Percentiles rank a stretch among this genome's conserved stretches.
These are phyloP conservation scores for Eupithecia tripunctaria DNA, from an alignment of 2,888 invertebrate genomes.

Conservation along the genomic window DNA sequence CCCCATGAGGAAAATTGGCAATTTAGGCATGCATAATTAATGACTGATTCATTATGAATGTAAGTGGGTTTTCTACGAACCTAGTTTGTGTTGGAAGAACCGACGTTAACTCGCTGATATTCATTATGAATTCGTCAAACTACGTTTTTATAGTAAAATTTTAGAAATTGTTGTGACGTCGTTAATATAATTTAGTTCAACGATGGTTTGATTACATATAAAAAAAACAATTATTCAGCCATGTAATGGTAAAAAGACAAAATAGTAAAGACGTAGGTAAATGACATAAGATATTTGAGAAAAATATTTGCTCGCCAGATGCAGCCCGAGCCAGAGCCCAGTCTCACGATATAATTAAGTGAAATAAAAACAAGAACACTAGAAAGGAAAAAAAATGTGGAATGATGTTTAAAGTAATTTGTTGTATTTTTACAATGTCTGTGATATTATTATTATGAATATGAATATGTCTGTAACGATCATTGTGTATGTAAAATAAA, in stretches of 20 bases:
- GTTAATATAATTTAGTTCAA: too few species aligned
- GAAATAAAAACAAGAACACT: neutral
- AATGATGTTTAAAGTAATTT: neutral
- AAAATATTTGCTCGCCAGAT: neutral
- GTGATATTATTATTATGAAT: slow-evolving; percentile 71
- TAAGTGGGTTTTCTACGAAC: too few species aligned
- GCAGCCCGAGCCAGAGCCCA: too few species aligned
- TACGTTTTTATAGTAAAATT: too few species aligned
- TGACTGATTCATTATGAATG: too few species aligned
- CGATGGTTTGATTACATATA: too few species aligned
- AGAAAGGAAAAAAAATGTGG: neutral
- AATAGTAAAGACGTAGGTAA: neutral
- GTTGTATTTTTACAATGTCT: slow-evolving; percentile 48
- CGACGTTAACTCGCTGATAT: too few species aligned
- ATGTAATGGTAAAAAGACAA: neutral
- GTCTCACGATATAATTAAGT: neutral
- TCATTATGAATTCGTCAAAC: too few species aligned
- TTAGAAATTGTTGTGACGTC: neutral
- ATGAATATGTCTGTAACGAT: slow-evolving; percentile 35
- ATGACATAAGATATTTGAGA: neutral
- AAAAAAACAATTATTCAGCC: neutral
- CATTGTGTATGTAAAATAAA: slow-evolving; percentile 7
- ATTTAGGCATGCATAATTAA: too few species aligned
- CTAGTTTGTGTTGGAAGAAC: too few species aligned
- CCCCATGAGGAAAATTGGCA: too few species aligned